phyloP scores from a whole-genome alignment of 1,140 invertebrate species.

The Trypoxylus dichotomus region DNA sequence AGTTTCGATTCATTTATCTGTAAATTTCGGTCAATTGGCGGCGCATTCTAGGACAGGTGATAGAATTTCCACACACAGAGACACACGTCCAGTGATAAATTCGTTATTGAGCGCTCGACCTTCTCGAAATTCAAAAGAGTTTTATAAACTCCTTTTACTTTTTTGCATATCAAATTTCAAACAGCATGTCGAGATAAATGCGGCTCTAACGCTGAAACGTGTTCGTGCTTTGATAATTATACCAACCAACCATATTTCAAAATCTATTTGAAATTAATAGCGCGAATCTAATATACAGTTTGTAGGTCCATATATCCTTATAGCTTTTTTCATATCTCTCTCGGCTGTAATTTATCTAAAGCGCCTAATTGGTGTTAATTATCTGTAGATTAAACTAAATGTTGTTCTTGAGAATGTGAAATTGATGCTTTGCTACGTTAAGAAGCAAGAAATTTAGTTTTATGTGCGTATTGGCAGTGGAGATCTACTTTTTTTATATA shows the following conservation, averaged over 20 bases:
- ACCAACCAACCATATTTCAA: constrained; percentile 1
- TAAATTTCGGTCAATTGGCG: neutral
- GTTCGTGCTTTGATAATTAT: constrained; percentile 11
- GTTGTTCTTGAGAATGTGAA: neutral
- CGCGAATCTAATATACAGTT: neutral
- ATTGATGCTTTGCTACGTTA: neutral
- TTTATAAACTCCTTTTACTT: neutral
- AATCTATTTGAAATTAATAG: constrained; percentile 13
- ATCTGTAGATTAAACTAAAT: neutral
- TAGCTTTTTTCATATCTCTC: neutral
- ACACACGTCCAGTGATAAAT: neutral
- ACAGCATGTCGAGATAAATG: neutral
- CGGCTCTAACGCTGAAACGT: neutral
- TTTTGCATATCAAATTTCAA: constrained; percentile 16
- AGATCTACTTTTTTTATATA: neutral
- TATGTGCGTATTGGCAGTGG: neutral
- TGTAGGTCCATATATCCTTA: neutral
- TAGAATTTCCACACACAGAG: neutral
- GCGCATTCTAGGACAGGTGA: neutral
- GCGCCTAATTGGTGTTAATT: constrained; percentile 1
- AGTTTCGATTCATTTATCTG: neutral
- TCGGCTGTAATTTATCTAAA: neutral
- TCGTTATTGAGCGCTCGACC: neutral
- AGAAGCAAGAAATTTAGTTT: neutral
- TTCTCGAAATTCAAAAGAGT: neutral